A percentile compares a stretch with the other conserved stretches of the same genome.
Conservation (phyloP, 2,888 invertebrate species). For the Drosophila mimica region DNA sequence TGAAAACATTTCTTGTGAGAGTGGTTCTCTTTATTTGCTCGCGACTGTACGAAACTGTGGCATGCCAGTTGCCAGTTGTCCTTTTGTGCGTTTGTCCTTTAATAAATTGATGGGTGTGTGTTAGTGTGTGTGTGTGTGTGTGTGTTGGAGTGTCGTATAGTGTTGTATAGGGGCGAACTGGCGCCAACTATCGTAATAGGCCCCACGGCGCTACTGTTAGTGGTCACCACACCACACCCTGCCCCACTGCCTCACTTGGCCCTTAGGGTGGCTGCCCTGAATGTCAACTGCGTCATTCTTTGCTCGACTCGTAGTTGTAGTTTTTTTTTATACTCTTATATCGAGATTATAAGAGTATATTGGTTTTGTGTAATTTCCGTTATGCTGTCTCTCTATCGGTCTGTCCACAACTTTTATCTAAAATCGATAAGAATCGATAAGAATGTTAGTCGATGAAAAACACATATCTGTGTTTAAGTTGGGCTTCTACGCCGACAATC, state of each 20-base stretch:
- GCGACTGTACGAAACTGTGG: not conserved
- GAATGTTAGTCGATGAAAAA: not conserved
- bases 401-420: not conserved
- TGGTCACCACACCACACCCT: conserved; percentile 58
- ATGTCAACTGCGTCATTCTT: conserved; percentile 76
- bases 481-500: too few relatives aligned
- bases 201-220: conserved; percentile 50
- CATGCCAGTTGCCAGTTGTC: conserved; percentile 48
- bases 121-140: conserved; percentile 24
- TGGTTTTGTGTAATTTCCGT: not conserved
- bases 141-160: conserved; percentile 14
- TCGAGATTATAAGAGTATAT: not conserved
- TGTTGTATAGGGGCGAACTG: conserved; percentile 53
- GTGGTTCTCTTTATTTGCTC: not conserved
- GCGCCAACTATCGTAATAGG: conserved; percentile 75
- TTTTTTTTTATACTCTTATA: conserved; percentile 9
- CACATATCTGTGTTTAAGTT: not conserved
- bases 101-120: conserved; percentile 49
- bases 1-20: not conserved
- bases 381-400: not conserved
- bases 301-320: conserved; percentile 28
- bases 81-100: conserved; percentile 65
- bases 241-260: not conserved
- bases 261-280: conserved; percentile 28
- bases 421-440: not conserved